These are phyloP conservation scores for Xerus rutilus DNA, from an alignment of 2,797 vertebrate genomes.

Conservation along the genomic window DNA sequence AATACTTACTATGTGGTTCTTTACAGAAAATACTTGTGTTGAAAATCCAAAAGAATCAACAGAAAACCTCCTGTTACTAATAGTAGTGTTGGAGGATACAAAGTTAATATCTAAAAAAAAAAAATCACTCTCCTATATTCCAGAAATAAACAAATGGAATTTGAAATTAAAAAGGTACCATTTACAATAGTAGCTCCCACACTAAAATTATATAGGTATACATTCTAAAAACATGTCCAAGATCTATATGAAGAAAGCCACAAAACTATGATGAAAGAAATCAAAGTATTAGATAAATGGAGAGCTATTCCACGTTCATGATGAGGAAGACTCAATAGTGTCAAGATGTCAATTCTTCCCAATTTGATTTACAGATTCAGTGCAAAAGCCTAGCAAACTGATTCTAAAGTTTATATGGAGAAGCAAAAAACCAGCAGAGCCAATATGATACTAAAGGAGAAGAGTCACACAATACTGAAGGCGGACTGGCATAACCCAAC, in stretches of 20 bases:
- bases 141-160: background rate
- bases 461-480: background rate
- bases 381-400: background rate
- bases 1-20: background rate
- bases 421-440: background rate
- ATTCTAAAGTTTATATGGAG: background rate
- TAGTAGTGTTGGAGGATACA: background rate
- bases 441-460: background rate
- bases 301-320: background rate
- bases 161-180: background rate
- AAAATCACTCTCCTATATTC: background rate
- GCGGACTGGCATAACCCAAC: background rate
- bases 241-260: background rate
- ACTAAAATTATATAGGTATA: background rate
- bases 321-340: background rate
- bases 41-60: background rate
- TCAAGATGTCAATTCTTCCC: background rate
- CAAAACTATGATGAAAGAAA: background rate
- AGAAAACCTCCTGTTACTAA: background rate
- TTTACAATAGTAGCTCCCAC: background rate
- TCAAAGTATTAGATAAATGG: background rate
- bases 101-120: background rate
- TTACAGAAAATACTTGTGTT: background rate
- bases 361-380: background rate
- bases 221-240: background rate